Conservation (phyloP, 2,113 vertebrate species). For the Prietella phreatophila region DNA sequence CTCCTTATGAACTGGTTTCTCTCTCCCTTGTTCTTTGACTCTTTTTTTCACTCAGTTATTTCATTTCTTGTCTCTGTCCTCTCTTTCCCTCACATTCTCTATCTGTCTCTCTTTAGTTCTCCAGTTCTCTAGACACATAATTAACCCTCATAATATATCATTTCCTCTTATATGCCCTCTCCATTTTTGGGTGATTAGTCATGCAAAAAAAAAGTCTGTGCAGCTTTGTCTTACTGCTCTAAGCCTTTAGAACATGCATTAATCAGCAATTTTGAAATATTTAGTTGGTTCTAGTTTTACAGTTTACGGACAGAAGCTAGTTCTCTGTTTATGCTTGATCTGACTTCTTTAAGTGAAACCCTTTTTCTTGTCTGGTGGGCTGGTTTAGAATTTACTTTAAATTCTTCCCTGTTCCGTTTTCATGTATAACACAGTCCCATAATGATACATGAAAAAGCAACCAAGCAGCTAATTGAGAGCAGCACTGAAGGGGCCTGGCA, state of each 20-base stretch:
- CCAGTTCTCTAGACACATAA: background rate
- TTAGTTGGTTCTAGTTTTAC: background rate
- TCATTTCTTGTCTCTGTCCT: background rate
- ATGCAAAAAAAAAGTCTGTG: background rate
- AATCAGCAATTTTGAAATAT: background rate
- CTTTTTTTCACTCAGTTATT: background rate
- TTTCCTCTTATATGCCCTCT: background rate
- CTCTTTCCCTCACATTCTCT: background rate
- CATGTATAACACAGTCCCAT: background rate
- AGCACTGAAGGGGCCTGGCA: slow-evolving; percentile 43
- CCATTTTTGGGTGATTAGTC: background rate
- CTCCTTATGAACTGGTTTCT: background rate
- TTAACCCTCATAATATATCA: background rate
- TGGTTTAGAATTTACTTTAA: background rate
- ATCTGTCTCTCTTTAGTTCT: background rate
- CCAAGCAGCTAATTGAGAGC: slow-evolving; percentile 59
- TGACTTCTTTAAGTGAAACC: background rate
- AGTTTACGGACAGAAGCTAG: background rate
- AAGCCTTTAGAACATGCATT: background rate
- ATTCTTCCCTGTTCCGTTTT: background rate
- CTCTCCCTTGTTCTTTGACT: background rate
- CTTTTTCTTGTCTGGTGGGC: background rate
- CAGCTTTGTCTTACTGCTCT: background rate
- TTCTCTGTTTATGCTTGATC: background rate
- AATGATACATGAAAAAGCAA: slow-evolving; percentile 48